A percentile compares a stretch with the other conserved stretches of the same genome.
These are phyloP conservation scores for Porites lutea DNA, from an alignment of 64 coral and sea anemone genomes.

Conservation along the genomic window DNA sequence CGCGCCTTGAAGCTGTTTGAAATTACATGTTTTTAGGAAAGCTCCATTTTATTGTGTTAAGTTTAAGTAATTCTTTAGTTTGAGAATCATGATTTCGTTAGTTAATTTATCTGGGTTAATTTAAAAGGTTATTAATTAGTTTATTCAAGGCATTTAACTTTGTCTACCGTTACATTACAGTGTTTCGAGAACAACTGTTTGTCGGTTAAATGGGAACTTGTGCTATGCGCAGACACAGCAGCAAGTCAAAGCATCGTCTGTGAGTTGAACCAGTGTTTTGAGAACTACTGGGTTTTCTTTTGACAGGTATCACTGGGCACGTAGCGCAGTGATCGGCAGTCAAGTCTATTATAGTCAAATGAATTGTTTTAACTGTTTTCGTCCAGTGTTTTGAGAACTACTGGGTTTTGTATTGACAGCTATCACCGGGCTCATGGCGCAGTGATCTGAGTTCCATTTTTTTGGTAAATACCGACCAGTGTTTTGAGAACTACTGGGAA, in stretches of 20 bases:
- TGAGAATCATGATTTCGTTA: not conserved
- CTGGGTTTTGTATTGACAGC: not conserved
- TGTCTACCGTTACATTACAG: not conserved
- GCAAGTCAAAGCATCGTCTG: constrained; percentile 1
- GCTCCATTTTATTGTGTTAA: not conserved
- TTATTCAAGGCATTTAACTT: not conserved
- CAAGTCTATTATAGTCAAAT: not conserved
- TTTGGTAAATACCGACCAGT: not conserved
- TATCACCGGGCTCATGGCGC: constrained; percentile 38
- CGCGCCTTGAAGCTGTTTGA: not conserved
- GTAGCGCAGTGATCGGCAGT: constrained; percentile 6
- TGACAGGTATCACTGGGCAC: constrained; percentile 22
- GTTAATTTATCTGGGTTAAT: not conserved
- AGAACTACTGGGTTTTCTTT: constrained; percentile 30
- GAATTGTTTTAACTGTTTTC: not conserved
- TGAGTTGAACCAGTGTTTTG: constrained; percentile 36
- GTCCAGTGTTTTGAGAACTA: constrained; percentile 52
- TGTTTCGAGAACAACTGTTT: constrained; percentile 58
- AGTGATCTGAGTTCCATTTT: not conserved
- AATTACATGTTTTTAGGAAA: no score
- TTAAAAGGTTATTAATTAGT: not conserved
- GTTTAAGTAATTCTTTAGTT: not conserved
- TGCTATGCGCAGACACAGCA: not conserved
- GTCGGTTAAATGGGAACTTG: not conserved
- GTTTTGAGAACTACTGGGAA: constrained; percentile 56